phyloP scores from a whole-genome alignment of 2,888 invertebrate species.

The Phorcus lineatus region DNA sequence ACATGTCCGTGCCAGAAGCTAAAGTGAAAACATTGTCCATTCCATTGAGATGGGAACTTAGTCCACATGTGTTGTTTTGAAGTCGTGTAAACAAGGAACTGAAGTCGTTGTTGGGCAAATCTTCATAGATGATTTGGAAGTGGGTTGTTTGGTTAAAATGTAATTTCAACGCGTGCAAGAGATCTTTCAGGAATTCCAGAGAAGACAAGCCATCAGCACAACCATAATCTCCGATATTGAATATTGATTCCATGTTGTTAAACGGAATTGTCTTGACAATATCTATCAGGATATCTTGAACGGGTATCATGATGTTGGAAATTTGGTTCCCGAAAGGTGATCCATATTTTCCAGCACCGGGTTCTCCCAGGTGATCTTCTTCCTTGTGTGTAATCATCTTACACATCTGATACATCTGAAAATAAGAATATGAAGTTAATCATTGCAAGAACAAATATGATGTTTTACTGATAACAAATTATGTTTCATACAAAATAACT shows the following conservation, averaged over 20 bases:
- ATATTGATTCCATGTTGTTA: neutral
- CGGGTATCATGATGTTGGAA: no score
- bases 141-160: neutral
- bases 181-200: neutral
- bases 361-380: no score
- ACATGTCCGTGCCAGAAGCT: neutral
- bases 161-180: neutral
- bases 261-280: neutral
- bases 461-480: no score
- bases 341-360: no score
- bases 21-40: neutral
- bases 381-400: no score
- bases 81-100: neutral
- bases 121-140: neutral
- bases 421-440: no score
- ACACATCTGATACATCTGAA: no score
- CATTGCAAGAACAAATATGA: no score
- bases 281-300: no score
- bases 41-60: neutral
- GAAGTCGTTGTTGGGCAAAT: neutral
- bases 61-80: neutral
- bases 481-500: no score
- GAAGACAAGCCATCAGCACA: neutral
- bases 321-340: no score
- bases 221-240: neutral